Evolutionary conservation across 2,888 invertebrate genomes (phyloP).

Genomic region (Chromoteleia sp.): DNA sequence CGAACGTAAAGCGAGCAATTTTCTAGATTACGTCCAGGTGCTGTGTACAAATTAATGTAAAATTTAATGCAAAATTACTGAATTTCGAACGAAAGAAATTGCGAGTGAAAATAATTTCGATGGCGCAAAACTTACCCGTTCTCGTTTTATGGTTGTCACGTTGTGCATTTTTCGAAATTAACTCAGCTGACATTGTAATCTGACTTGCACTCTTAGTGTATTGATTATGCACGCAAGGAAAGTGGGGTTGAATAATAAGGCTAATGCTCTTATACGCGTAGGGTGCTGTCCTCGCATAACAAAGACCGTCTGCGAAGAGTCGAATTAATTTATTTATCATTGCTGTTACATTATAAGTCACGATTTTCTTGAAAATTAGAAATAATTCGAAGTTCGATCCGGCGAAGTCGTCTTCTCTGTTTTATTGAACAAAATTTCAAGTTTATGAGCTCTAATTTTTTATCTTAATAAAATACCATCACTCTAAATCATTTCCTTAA

Average conservation of each 20-base stretch:
- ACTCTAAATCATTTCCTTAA: no score
- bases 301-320: slow-evolving; percentile 76
- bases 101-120: neutral
- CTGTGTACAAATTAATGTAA: no score
- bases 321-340: slow-evolving; percentile 36
- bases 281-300: slow-evolving; percentile 75
- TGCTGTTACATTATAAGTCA: slow-evolving; percentile 12
- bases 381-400: neutral
- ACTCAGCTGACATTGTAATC: slow-evolving; percentile 47
- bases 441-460: no score
- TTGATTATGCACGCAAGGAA: slow-evolving; percentile 75
- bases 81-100: no score
- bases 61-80: no score
- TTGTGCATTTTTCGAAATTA: slow-evolving; percentile 30
- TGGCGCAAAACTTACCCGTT: neutral
- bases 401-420: no score
- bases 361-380: slow-evolving; percentile 3
- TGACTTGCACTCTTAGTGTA: slow-evolving; percentile 71
- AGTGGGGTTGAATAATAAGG: slow-evolving; percentile 78
- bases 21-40: no score
- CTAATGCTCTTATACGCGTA: slow-evolving; percentile 74
- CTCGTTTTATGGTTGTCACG: slow-evolving; percentile 12
- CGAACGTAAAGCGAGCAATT: no score
- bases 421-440: no score
- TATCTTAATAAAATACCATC: no score